phyloP scores from a whole-genome alignment of 2,113 vertebrate genomes.

The Ptychochromis oligacanthus region DNA sequence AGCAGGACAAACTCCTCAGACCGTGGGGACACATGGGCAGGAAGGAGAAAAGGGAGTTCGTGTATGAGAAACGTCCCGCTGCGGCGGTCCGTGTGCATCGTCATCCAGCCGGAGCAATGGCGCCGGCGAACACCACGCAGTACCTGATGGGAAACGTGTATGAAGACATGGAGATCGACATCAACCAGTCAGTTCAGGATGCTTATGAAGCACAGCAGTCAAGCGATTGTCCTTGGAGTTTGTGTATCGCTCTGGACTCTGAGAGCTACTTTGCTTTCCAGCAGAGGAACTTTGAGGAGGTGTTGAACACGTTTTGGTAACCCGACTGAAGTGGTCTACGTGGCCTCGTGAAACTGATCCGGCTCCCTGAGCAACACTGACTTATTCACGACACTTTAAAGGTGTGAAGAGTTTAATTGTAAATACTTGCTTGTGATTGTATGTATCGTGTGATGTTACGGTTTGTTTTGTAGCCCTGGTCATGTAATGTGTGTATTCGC shows the following conservation, averaged over 20 bases:
- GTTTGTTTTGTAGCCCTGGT: slow-evolving; percentile 1
- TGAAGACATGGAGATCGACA: slow-evolving; percentile 40
- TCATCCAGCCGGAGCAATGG: slow-evolving; percentile 56
- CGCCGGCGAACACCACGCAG: slow-evolving; percentile 79
- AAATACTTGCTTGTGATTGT: background rate
- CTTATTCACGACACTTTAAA: slow-evolving; percentile 30
- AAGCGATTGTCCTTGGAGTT: background rate
- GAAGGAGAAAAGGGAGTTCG: rapidly evolving
- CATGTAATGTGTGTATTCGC: slow-evolving; percentile 33
- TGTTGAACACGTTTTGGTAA: slow-evolving; percentile 25
- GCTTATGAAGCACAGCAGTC: background rate
- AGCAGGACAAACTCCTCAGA: background rate
- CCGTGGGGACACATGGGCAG: rapidly evolving
- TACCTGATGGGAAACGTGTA: slow-evolving; percentile 78
- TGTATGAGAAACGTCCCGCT: rapidly evolving
- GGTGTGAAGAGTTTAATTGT: slow-evolving; percentile 64
- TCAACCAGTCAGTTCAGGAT: rapidly evolving
- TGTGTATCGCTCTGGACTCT: slow-evolving; percentile 22
- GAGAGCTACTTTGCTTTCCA: slow-evolving; percentile 71
- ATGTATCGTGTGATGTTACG: background rate
- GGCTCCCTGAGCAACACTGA: background rate
- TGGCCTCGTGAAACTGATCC: background rate
- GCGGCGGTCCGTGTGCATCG: background rate
- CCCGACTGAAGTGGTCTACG: slow-evolving; percentile 38
- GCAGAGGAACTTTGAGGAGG: slow-evolving; percentile 76